A percentile compares a stretch with the other conserved stretches of the same genome.
Conservation (phyloP, 2,113 vertebrate genomes). For the Glaucomys volans region DNA sequence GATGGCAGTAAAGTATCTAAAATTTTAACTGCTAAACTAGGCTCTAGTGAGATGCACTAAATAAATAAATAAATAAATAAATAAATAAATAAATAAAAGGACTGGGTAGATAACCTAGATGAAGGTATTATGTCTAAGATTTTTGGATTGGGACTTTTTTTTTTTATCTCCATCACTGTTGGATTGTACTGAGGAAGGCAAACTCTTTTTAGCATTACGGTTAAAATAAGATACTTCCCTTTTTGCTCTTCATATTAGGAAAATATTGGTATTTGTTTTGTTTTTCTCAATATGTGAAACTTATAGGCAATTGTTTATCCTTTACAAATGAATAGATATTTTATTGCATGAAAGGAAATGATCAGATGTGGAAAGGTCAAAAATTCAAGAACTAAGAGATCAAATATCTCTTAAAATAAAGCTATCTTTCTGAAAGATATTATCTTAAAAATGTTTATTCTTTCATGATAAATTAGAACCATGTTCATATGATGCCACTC, state of each 20-base stretch:
- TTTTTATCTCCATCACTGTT: not conserved
- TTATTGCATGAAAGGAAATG: constrained; percentile 17
- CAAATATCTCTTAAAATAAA: constrained; percentile 29
- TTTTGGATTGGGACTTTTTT: not conserved
- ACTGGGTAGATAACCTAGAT: not conserved
- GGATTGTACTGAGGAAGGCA: not conserved
- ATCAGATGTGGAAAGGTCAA: constrained; percentile 31
- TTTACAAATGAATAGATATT: not conserved
- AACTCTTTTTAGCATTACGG: not conserved
- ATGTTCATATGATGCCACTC: not conserved
- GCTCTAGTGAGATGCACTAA: not conserved
- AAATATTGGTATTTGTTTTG: constrained; percentile 31
- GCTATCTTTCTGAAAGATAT: constrained; percentile 12
- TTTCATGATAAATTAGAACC: constrained; percentile 54
- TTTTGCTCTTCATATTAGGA: constrained; percentile 19
- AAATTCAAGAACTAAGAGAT: constrained; percentile 32
- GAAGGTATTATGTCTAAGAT: not conserved
- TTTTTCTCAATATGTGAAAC: constrained; percentile 1
- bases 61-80: not conserved
- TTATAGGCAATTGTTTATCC: not conserved
- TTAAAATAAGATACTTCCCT: not conserved
- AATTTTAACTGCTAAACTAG: not conserved
- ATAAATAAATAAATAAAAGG: not conserved
- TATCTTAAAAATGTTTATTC: constrained; percentile 20
- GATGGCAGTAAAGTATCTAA: not conserved